phyloP scores from a whole-genome alignment of 2,888 invertebrate genomes.

The Rhagonycha fulva region DNA sequence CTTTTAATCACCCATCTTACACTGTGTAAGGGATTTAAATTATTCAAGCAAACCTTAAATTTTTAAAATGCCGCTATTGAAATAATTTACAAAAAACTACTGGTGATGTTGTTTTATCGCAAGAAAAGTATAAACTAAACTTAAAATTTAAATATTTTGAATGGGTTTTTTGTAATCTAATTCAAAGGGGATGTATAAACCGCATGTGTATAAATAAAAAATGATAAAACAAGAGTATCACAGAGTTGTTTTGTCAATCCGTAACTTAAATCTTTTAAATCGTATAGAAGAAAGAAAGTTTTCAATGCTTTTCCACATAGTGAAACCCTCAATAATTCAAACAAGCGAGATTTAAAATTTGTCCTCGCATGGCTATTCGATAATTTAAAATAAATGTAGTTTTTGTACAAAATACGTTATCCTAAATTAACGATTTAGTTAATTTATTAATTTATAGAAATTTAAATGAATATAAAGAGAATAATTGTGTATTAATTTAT shows the following conservation, averaged over 20 bases:
- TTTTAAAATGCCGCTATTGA: neutral
- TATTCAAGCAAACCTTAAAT: too few relatives aligned
- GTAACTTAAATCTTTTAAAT: neutral
- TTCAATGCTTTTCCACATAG: neutral
- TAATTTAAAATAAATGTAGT: neutral
- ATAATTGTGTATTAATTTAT: too few relatives aligned
- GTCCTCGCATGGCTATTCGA: neutral
- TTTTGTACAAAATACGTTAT: neutral
- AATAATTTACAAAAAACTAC: neutral
- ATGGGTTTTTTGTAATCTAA: neutral
- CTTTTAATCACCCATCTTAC: neutral
- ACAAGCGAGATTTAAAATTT: neutral
- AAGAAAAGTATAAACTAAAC: neutral
- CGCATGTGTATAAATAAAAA: neutral
- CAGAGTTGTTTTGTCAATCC: neutral
- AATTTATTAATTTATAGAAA: too few relatives aligned
- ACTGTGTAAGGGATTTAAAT: too few relatives aligned
- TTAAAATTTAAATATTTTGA: neutral
- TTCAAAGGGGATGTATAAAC: neutral
- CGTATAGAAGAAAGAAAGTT: neutral
- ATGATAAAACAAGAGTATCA: neutral
- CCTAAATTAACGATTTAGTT: too few relatives aligned
- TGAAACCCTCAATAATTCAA: neutral
- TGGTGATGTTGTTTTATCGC: neutral
- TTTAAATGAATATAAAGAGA: too few relatives aligned